A percentile compares a stretch with the other conserved stretches of the same genome.
phyloP scores from a whole-genome alignment of 2,113 vertebrate genomes.

The Cyrtonyx montezumae region DNA sequence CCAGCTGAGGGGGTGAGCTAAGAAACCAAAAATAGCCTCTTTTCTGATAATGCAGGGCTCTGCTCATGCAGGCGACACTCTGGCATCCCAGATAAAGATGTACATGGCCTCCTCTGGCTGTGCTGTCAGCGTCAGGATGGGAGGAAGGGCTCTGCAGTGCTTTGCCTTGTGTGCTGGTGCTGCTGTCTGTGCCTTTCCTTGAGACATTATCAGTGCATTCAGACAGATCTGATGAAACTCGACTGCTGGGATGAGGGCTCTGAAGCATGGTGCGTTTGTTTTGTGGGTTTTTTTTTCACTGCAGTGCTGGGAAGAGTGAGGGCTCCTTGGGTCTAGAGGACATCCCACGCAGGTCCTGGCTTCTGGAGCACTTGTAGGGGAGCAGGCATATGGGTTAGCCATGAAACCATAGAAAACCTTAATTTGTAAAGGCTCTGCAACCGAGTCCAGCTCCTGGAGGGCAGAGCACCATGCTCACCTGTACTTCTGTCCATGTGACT shows the following conservation, averaged over 20 bases:
- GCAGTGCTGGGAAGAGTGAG: not conserved
- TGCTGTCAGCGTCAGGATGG: accelerated
- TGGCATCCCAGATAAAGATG: slow-evolving; percentile 62
- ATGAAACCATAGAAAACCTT: not conserved
- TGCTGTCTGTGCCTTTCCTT: not conserved
- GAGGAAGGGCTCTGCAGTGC: accelerated
- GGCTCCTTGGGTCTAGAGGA: not conserved
- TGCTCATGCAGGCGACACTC: not conserved
- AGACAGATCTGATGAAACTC: accelerated
- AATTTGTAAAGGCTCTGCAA: not conserved
- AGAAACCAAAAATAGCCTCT: slow-evolving; percentile 41
- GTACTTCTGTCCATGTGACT: not conserved
- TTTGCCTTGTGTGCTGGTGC: not conserved
- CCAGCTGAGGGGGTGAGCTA: slow-evolving; percentile 17
- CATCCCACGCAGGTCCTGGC: not conserved
- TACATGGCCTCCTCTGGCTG: not conserved
- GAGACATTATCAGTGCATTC: accelerated
- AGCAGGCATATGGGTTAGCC: not conserved
- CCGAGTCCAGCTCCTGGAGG: not conserved
- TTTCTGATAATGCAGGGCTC: slow-evolving; percentile 45
- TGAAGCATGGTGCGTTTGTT: no score
- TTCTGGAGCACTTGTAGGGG: not conserved
- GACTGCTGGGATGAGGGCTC: not conserved
- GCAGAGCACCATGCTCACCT: not conserved
- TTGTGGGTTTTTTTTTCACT: not conserved